Evolutionary conservation across 2,797 vertebrate species (phyloP).

Genomic region (Sebastes aleutianus): DNA sequence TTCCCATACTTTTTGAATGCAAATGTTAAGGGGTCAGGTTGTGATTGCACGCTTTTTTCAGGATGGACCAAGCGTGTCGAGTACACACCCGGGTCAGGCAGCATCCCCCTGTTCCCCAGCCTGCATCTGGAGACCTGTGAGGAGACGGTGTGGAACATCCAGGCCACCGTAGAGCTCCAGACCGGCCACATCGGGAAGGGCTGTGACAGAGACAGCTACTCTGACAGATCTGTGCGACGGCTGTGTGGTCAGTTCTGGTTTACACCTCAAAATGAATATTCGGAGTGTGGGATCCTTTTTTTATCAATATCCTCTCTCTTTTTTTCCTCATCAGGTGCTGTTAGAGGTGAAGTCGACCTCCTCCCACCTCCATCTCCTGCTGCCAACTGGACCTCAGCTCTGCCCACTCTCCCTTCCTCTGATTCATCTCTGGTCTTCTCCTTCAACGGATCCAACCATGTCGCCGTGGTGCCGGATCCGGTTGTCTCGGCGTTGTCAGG

Average conservation of each 20-base stretch:
- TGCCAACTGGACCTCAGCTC: conserved; percentile 92
- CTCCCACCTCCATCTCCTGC: conserved; percentile 91
- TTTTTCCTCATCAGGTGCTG: conserved; percentile 84
- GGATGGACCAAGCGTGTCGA: conserved; percentile 98
- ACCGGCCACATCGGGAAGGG: conserved; percentile 98
- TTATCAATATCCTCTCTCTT: background rate
- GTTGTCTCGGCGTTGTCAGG: conserved; percentile 87
- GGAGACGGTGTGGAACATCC: conserved; percentile 96
- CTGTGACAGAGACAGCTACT: conserved; percentile 98
- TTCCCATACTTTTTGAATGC: background rate
- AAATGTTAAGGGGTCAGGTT: background rate
- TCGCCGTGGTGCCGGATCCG: conserved; percentile 88
- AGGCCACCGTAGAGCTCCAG: conserved; percentile 97
- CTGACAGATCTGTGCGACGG: conserved; percentile 93
- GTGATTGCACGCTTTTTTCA: conserved; percentile 46
- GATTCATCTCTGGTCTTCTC: conserved; percentile 98
- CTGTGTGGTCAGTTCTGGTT: conserved; percentile 87
- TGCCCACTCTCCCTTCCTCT: conserved; percentile 95
- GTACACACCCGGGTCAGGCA: conserved; percentile 93
- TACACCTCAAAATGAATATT: background rate
- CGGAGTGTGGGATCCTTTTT: background rate
- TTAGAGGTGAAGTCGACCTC: conserved; percentile 93
- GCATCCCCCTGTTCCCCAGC: conserved; percentile 92
- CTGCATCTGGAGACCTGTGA: conserved; percentile 97
- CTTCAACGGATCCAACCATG: conserved; percentile 95